These are phyloP conservation scores for Rousettus madagascariensis DNA, from an alignment of 2,797 vertebrate genomes.

Conservation along the genomic window DNA sequence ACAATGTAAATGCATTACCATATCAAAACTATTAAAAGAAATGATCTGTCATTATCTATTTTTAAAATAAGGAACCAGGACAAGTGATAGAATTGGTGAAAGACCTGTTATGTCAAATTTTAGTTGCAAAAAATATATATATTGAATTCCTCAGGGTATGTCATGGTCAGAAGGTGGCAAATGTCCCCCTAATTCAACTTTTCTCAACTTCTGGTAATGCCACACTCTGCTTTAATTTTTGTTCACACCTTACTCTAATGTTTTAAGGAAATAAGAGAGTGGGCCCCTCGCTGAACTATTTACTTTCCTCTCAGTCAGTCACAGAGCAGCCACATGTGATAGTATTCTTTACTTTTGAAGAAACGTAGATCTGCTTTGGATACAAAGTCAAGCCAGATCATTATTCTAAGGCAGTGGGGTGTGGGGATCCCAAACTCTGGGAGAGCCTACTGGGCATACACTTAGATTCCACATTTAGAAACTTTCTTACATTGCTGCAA, in stretches of 20 bases:
- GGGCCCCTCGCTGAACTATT: neutral
- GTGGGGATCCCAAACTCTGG: neutral
- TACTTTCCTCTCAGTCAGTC: neutral
- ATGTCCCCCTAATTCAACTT: neutral
- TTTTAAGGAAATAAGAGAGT: neutral
- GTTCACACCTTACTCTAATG: neutral
- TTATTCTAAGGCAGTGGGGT: neutral
- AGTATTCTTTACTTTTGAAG: neutral
- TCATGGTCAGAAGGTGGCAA: no score
- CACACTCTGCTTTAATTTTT: neutral
- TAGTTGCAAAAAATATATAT: neutral
- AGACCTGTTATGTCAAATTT: neutral
- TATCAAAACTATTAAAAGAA: neutral
- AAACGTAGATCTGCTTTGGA: neutral
- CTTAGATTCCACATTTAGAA: neutral
- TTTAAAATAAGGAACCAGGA: slow-evolving; percentile 5
- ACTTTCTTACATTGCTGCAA: neutral
- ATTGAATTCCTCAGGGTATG: neutral
- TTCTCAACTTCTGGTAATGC: neutral
- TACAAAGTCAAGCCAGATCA: neutral
- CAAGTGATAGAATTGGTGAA: neutral
- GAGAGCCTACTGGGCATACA: neutral
- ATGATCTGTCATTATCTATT: neutral
- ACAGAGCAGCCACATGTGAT: neutral
- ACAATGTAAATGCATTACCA: neutral